These are phyloP conservation scores for Aptenodytes forsteri DNA, from an alignment of 2,113 vertebrate genomes.

Conservation along the genomic window DNA sequence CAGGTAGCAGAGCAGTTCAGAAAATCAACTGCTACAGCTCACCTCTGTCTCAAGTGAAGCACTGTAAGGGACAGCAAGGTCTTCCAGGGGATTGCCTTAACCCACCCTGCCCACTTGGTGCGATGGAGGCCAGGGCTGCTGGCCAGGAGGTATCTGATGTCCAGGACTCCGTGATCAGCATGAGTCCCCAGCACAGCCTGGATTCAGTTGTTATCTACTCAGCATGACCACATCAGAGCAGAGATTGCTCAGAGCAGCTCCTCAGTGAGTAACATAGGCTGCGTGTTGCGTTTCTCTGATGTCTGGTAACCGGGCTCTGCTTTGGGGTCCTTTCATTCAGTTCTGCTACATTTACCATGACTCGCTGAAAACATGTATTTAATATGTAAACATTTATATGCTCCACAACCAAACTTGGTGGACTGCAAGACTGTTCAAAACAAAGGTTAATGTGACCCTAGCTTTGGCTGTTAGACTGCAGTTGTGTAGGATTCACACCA, in stretches of 20 bases:
- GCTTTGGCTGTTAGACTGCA: not conserved
- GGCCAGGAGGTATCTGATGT: accelerated
- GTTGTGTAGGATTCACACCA: not conserved
- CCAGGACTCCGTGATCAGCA: accelerated
- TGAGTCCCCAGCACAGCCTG: not conserved
- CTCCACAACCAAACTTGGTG: not conserved
- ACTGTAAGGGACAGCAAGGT: not conserved
- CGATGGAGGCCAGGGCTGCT: too few relatives aligned
- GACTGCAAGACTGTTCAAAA: not conserved
- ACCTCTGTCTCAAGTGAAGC: accelerated
- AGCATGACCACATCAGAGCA: accelerated
- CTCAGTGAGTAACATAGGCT: accelerated
- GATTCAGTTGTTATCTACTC: accelerated
- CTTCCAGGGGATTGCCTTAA: not conserved
- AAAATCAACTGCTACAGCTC: not conserved
- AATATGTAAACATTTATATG: too few relatives aligned
- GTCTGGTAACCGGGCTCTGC: not conserved
- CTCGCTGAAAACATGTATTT: not conserved
- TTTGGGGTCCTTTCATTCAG: not conserved
- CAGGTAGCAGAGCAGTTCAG: not conserved
- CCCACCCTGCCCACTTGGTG: too few relatives aligned
- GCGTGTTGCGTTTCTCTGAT: accelerated
- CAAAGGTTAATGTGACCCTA: not conserved
- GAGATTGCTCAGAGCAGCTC: not conserved
- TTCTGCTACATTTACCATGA: not conserved